A percentile compares a stretch with the other conserved stretches of the same genome.
phyloP scores from a whole-genome alignment of 2,888 invertebrate species.

The Parnassius glacialis region DNA sequence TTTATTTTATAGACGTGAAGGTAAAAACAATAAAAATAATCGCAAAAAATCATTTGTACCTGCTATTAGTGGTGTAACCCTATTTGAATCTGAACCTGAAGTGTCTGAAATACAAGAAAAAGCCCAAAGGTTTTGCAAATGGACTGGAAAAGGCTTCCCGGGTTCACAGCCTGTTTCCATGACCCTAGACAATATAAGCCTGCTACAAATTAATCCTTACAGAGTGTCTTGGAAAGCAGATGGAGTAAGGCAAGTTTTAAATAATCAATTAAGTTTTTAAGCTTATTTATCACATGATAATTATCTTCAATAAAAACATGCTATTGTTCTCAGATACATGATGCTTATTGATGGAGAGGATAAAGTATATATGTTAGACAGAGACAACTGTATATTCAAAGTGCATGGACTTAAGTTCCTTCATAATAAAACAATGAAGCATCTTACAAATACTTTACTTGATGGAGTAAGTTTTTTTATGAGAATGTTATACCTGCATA shows the following conservation, averaged over 20 bases:
- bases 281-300: neutral
- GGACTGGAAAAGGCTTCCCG: slow-evolving; percentile 92
- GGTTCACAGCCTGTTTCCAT: slow-evolving; percentile 99
- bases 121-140: slow-evolving; percentile 89
- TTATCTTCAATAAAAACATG: slow-evolving; percentile 1
- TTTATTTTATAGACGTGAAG: slow-evolving; percentile 43
- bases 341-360: slow-evolving; percentile 94
- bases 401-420: slow-evolving; percentile 91
- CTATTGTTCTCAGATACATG: slow-evolving; percentile 87
- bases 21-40: slow-evolving; percentile 77
- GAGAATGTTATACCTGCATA: too few relatives aligned
- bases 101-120: slow-evolving; percentile 85
- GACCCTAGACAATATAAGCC: slow-evolving; percentile 89
- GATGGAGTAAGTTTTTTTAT: slow-evolving; percentile 89
- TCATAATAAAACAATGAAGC: slow-evolving; percentile 85
- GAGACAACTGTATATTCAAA: slow-evolving; percentile 95
- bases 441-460: slow-evolving; percentile 90
- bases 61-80: slow-evolving; percentile 89
- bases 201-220: slow-evolving; percentile 91
- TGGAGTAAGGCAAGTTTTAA: slow-evolving; percentile 87
- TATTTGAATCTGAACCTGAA: slow-evolving; percentile 83
- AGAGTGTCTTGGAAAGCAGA: slow-evolving; percentile 99
- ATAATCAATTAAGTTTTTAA: neutral
- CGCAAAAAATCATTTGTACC: slow-evolving; percentile 89
- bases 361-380: slow-evolving; percentile 95